These are phyloP conservation scores for Aegithalos caudatus DNA, from an alignment of 2,113 vertebrate genomes.

Conservation along the genomic window DNA sequence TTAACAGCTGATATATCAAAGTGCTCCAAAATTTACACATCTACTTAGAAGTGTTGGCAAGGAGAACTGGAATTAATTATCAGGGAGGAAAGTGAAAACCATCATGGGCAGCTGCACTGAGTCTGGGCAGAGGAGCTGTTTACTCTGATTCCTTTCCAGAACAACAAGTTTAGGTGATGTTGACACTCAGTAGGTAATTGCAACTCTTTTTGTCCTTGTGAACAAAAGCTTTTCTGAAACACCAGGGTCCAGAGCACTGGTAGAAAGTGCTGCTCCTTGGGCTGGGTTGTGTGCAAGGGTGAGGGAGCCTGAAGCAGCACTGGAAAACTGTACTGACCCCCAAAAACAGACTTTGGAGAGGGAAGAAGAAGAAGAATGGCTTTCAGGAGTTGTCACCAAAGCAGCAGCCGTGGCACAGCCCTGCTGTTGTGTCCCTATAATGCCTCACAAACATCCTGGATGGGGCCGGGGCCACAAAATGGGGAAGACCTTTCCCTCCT, in stretches of 20 bases:
- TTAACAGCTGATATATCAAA: not conserved
- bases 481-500: not conserved
- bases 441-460: rapidly evolving
- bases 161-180: not conserved
- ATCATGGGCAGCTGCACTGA: not conserved
- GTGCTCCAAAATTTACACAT: not conserved
- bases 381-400: not conserved
- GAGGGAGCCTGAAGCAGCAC: not conserved
- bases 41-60: not conserved
- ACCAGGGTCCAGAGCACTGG: not conserved
- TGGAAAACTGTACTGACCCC: rapidly evolving
- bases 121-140: not conserved
- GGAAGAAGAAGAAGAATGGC: not conserved
- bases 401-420: not conserved
- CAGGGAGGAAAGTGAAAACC: not conserved
- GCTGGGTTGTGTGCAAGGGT: rapidly evolving
- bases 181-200: not conserved
- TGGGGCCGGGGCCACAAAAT: not conserved
- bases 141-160: not conserved
- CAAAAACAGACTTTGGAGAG: not conserved
- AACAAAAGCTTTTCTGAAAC: not conserved
- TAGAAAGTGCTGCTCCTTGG: not conserved
- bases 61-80: not conserved
- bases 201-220: rapidly evolving
- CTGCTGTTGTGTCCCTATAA: not conserved